Evolutionary conservation across 2,113 vertebrate genomes (phyloP), one percentile per base, ranked within the genome.

Genomic region (Podilymbus podiceps): DNA sequence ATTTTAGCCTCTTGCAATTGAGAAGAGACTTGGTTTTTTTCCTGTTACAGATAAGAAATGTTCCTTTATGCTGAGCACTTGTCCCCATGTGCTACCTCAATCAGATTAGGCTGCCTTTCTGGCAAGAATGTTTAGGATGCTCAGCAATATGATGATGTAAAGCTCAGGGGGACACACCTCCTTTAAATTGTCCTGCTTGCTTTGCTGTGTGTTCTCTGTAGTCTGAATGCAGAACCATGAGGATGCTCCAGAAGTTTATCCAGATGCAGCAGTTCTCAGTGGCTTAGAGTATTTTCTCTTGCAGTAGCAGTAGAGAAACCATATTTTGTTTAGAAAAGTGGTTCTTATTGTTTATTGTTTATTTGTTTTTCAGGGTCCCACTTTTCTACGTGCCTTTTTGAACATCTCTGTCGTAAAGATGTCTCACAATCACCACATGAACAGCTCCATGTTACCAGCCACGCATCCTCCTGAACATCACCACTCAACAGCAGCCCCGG

Each of bases 391-490:
- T 92, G 90, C 80, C 93, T 82, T 94, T 78, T 14, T 33, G 66
- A 71, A 47, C 20, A 47, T 25, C 66, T 90, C 76, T 56, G 75
- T 31, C 28, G 28, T 49, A 60, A 97, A 78, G 93, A 97, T 97
- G 97, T 67, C 93, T 75, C 95, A 95, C 50, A 56, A 50, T 52
- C 83, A 96, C 89, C 84, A 64, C 63, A 76, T 79, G 94, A 98
- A 69, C 49, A 40, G 13, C 80, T 93, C 97, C 35, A 76, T 19
- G 56, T 5, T 59, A 9, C 40, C 96, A 22, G 13, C 86, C n/a
- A 47, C 12, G 0, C 97, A 97, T 59, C 93, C 96, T 50, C 93
- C 96, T 15, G 97, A 86, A 3, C 98, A 98, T 75, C 95, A 98
- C 14, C 98, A 98, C 72, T 8, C 95, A 5, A 95, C 95, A 4